These are phyloP conservation scores for Drosophila percnosoma DNA, from an alignment of 2,888 invertebrate species.

Conservation along the genomic window DNA sequence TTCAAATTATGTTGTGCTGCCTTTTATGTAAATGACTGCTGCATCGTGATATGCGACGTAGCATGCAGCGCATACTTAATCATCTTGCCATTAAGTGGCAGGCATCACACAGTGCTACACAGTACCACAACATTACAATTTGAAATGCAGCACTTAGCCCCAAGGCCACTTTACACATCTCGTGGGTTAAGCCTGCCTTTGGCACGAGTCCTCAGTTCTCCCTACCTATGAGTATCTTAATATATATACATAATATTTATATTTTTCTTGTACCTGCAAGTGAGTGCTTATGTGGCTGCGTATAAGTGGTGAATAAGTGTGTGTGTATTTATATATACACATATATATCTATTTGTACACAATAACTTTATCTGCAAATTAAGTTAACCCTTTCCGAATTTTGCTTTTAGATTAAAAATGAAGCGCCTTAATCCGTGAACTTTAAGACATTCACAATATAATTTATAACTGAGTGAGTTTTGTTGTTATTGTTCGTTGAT, in stretches of 20 bases:
- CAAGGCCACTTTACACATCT: slow-evolving; percentile 27
- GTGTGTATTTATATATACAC: slow-evolving; percentile 16
- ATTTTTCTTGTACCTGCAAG: slow-evolving; percentile 7
- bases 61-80: slow-evolving; percentile 69
- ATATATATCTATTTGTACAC: slow-evolving; percentile 16
- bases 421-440: background rate
- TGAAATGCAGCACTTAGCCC: slow-evolving; percentile 42
- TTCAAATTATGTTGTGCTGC: slow-evolving; percentile 45
- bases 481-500: background rate
- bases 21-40: slow-evolving; percentile 67
- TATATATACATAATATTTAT: no score
- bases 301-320: slow-evolving; percentile 8
- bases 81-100: slow-evolving; percentile 69
- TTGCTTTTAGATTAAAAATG: slow-evolving; percentile 10
- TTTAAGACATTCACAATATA: background rate
- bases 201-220: background rate
- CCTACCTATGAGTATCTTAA: no score
- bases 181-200: slow-evolving; percentile 5
- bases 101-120: slow-evolving; percentile 21
- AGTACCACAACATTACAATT: slow-evolving; percentile 20
- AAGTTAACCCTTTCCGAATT: background rate
- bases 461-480: background rate
- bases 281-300: slow-evolving; percentile 10
- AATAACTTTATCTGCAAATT: slow-evolving; percentile 6
- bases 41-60: slow-evolving; percentile 51